Evolutionary conservation across 2,113 vertebrate genomes (phyloP).

Genomic region (Gymnocephalus cernua): DNA sequence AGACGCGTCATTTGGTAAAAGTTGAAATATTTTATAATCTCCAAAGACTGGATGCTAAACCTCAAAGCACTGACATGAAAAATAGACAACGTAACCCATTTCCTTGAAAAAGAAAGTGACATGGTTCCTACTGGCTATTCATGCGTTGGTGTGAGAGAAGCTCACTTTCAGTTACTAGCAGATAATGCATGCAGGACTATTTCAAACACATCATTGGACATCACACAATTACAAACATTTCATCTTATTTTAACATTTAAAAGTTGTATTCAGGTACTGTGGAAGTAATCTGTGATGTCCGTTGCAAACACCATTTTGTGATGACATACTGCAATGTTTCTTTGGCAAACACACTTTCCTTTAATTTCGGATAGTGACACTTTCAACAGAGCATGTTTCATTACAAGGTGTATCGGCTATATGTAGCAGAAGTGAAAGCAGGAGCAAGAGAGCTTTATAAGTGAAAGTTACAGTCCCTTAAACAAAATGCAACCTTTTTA

Average conservation of each 20-base stretch:
- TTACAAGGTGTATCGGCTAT: not conserved
- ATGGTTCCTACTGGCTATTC: not conserved
- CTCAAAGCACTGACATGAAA: not conserved
- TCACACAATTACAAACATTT: not conserved
- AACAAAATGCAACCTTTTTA: not conserved
- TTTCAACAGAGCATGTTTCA: not conserved
- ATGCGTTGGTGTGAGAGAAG: not conserved
- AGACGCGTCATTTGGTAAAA: not conserved
- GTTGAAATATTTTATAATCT: slow-evolving; percentile 16
- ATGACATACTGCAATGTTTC: not conserved
- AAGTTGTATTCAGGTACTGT: not conserved
- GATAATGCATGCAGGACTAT: slow-evolving; percentile 3
- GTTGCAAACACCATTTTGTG: slow-evolving; percentile 12
- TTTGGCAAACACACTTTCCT: not conserved
- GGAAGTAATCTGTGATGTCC: slow-evolving; percentile 1
- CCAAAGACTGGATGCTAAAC: not conserved
- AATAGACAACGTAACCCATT: not conserved
- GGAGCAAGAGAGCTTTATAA: not conserved
- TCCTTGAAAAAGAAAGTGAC: not conserved
- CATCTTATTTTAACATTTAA: not conserved
- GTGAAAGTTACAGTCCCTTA: not conserved
- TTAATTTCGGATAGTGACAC: slow-evolving; percentile 5
- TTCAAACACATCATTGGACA: not conserved
- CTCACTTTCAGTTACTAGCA: not conserved
- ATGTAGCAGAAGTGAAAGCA: not conserved